phyloP scores from a whole-genome alignment of 2,113 vertebrate genomes.

The Malurus cyaneus region DNA sequence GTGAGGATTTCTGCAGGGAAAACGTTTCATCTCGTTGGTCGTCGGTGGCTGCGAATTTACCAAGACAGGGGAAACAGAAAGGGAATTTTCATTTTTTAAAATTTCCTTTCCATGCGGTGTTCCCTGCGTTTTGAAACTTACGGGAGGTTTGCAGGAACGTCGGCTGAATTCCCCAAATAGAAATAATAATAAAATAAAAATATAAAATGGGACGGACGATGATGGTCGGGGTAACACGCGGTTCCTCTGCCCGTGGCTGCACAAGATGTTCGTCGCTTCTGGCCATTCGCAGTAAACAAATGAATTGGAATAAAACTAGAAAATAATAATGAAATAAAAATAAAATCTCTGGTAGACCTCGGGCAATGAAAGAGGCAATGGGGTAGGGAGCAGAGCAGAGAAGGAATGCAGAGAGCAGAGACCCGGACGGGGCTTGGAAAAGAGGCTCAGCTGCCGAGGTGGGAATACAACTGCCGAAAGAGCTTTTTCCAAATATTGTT shows the following conservation, averaged over 20 bases:
- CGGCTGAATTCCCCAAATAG: neutral
- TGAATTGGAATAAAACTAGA: neutral
- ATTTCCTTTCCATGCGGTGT: neutral
- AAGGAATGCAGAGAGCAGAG: neutral
- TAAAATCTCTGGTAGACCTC: neutral
- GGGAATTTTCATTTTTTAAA: neutral
- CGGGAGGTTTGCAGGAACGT: neutral
- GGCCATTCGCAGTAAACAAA: neutral
- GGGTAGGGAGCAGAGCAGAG: no score
- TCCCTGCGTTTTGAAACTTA: neutral
- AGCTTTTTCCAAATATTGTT: neutral
- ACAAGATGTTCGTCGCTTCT: neutral
- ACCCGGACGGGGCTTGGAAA: neutral
- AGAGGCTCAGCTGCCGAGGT: neutral
- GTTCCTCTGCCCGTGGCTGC: neutral
- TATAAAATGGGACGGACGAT: neutral
- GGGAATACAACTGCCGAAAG: neutral
- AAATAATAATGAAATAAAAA: no score
- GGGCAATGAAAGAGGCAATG: neutral
- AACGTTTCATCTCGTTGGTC: neutral
- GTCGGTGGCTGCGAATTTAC: neutral
- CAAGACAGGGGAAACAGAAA: neutral
- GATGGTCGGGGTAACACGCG: neutral
- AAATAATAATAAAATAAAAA: neutral
- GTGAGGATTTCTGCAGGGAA: neutral